These are phyloP conservation scores for Acropternis orthonyx DNA, from an alignment of 2,797 vertebrate species.

Conservation along the genomic window DNA sequence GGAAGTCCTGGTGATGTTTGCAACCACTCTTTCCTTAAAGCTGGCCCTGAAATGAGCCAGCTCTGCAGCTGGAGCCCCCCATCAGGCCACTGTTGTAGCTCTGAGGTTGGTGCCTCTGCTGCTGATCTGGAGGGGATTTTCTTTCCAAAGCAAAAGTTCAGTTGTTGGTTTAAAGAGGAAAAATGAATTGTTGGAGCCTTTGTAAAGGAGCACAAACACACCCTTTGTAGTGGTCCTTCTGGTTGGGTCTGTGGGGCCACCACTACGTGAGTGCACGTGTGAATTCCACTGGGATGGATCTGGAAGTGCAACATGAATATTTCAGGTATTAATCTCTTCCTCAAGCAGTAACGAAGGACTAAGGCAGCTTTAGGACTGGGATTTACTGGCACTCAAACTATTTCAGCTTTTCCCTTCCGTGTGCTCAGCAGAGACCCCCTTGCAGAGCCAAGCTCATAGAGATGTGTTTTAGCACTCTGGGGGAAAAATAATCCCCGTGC, in stretches of 20 bases:
- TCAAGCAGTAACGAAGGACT: background rate
- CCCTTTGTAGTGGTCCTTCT: rapidly evolving
- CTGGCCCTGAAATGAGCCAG: background rate
- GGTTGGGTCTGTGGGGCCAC: background rate
- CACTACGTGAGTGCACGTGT: rapidly evolving
- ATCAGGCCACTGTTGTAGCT: background rate
- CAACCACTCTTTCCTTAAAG: background rate
- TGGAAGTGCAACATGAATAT: background rate
- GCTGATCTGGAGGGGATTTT: background rate
- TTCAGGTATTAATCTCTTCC: background rate
- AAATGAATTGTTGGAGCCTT: rapidly evolving
- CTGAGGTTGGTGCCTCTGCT: background rate
- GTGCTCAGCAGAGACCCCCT: background rate
- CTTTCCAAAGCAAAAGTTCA: background rate
- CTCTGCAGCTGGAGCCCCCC: background rate
- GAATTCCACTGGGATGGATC: background rate
- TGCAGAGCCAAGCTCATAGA: background rate
- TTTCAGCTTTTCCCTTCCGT: background rate
- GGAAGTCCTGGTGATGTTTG: background rate
- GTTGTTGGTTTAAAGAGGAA: background rate
- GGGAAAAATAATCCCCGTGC: background rate
- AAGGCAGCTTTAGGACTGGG: background rate
- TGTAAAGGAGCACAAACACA: background rate
- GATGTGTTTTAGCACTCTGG: background rate
- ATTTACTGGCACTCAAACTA: background rate